A percentile compares a stretch with the other conserved stretches of the same genome.
phyloP scores from a whole-genome alignment of 2,113 vertebrate species.

The Mus pahari region DNA sequence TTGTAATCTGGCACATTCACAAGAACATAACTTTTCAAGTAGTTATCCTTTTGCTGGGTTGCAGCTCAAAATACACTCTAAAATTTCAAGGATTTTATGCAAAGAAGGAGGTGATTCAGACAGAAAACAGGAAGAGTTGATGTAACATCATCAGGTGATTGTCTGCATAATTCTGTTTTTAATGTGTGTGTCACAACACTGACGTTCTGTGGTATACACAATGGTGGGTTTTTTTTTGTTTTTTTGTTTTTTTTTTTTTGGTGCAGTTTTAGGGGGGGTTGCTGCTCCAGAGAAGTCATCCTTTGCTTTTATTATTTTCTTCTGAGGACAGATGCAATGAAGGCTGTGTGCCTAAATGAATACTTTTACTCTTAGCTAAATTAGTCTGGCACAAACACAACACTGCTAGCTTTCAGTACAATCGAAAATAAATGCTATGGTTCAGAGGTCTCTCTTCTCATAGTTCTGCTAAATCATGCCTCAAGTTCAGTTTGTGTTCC shows the following conservation, averaged over 20 bases:
- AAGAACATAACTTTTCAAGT: neutral
- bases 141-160: neutral
- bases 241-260: too few species aligned
- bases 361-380: slow-evolving; percentile 72
- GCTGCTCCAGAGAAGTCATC: neutral
- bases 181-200: neutral
- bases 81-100: neutral
- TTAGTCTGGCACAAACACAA: slow-evolving; percentile 71
- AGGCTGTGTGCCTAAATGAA: slow-evolving; percentile 69
- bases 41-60: neutral
- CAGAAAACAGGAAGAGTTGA: neutral
- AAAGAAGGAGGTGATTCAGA: neutral
- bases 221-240: neutral
- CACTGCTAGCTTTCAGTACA: slow-evolving; percentile 54
- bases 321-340: slow-evolving; percentile 64
- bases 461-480: slow-evolving; percentile 73
- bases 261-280: slow-evolving; percentile 29
- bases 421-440: slow-evolving; percentile 60
- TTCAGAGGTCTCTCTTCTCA: slow-evolving; percentile 73
- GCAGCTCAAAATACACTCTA: neutral
- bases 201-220: neutral
- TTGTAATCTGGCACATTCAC: slow-evolving; percentile 12
- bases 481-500: slow-evolving; percentile 77
- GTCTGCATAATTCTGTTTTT: slow-evolving; percentile 30
- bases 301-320: slow-evolving; percentile 43